Base-by-base conservation (phyloP, 2,888 invertebrate species). In the Netelia inedita region DNA sequence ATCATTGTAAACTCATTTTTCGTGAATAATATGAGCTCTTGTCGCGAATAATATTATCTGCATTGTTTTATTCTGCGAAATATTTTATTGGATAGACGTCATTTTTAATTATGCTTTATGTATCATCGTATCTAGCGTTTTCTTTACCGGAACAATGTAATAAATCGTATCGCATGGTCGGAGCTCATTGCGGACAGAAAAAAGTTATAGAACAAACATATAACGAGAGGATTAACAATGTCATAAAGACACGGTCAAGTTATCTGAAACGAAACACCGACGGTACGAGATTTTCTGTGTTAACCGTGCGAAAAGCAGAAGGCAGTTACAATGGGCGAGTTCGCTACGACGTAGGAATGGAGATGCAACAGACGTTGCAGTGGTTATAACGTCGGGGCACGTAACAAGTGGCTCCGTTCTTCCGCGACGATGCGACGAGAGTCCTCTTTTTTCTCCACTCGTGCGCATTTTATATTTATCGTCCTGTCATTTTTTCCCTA, bases 381-480 rank as follows among this genome's bases (percentile, higher is more conserved):
- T 68, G 73, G 80, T 78, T 85, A 78, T 79, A 82, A 79, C 71
- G 72, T 72, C 78, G 86, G 78, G 82, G 85, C 86, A 89, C 86
- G 91, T 91, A 91, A 91, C 91, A 91, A 91, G 91, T 91, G 91
- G 91, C 91, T 86, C 86, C 88, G 74, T 87, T 87, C 85, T 87
- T 87, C 79, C 79, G 84, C 75, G 86, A 83, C 81, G 81, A 69
- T 76, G 73, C 74, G 71, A 75, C 78, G 55, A 65, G 55, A 71
- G 53, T 79, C 65, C 65, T 57, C 85, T 68, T 75, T 76, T 66
- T 69, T 79, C 76, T 79, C 53, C 61, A 66, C 66, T 63, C 79
- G 59, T 57, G 69, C 53, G 53, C 65, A 71, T 82, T 85, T 79
- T 66, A 81, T 55, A 63, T 55, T 55, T 57, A 50, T 41, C 23